Conservation (phyloP, 1,140 invertebrate species). For the Lethrus apterus region DNA sequence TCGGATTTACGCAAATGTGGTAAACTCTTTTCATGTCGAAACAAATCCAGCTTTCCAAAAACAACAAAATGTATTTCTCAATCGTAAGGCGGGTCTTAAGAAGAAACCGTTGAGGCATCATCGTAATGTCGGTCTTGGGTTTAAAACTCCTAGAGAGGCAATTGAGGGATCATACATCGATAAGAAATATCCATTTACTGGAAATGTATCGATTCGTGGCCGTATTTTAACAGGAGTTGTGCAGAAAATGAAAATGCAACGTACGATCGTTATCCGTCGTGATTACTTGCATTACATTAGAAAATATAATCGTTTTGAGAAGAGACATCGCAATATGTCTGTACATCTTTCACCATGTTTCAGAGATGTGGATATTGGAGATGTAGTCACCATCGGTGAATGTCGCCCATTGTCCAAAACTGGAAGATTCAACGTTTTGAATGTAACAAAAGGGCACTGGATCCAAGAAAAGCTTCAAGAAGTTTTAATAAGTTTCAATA, state of each 20-base stretch:
- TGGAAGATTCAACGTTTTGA: constrained; percentile 97
- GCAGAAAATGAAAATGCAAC: constrained; percentile 97
- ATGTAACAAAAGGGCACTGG: constrained; percentile 92
- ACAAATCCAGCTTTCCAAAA: constrained; percentile 77
- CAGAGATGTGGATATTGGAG: constrained; percentile 93
- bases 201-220: constrained; percentile 95
- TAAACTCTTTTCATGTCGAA: constrained; percentile 42
- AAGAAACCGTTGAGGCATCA: constrained; percentile 73
- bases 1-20: too few species aligned
- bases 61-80: constrained; percentile 89
- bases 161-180: constrained; percentile 98
- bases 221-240: constrained; percentile 95
- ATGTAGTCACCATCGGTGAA: constrained; percentile 97
- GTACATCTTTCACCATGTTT: constrained; percentile 99
- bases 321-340: constrained; percentile 97
- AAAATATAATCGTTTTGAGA: constrained; percentile 99
- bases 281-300: constrained; percentile 97
- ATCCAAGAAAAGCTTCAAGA: constrained; percentile 93
- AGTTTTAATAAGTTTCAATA: constrained; percentile 57
- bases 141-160: constrained; percentile 96
- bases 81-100: constrained; percentile 71
- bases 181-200: constrained; percentile 99
- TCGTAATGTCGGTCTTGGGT: constrained; percentile 91
- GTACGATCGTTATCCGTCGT: constrained; percentile 95
- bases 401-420: constrained; percentile 98